Evolutionary conservation across 2,888 invertebrate species (phyloP).

Genomic region (Argyra leucocephala): DNA sequence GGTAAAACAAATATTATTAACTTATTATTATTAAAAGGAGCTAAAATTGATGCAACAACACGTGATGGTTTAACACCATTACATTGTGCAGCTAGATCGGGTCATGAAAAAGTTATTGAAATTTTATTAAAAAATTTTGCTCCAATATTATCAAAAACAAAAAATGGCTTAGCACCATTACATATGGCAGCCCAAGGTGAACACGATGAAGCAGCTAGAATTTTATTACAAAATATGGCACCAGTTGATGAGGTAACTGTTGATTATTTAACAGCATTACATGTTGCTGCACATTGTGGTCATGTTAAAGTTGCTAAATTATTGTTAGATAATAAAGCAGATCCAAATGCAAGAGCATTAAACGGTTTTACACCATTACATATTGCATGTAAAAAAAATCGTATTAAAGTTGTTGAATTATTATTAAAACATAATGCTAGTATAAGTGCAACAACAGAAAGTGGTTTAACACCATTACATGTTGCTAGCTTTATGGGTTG

Average conservation of each 20-base stretch:
- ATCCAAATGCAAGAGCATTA: conserved; percentile 88
- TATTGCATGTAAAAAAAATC: conserved; percentile 97
- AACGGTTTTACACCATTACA: conserved; percentile 98
- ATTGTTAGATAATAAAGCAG: conserved; percentile 86
- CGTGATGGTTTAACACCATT: conserved; percentile 91
- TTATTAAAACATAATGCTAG: conserved; percentile 90
- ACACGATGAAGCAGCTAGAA: conserved; percentile 91
- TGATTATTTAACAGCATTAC: conserved; percentile 92
- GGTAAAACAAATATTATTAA: conserved; percentile 90
- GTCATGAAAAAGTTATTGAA: conserved; percentile 90
- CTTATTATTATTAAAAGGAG: conserved; percentile 77
- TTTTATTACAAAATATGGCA: conserved; percentile 83
- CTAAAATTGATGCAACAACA: conserved; percentile 85
- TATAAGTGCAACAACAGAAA: conserved; percentile 60
- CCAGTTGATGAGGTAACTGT: conserved; percentile 99
- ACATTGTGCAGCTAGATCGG: conserved; percentile 94
- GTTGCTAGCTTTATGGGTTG: conserved; percentile 99
- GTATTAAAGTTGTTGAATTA: conserved; percentile 91
- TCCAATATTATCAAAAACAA: conserved; percentile 90
- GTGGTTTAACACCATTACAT: conserved; percentile 90
- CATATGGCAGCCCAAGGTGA: conserved; percentile 99
- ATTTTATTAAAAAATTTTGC: conserved; percentile 80
- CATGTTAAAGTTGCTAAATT: conserved; percentile 89
- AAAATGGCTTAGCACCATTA: conserved; percentile 89
- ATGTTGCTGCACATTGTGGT: conserved; percentile 91